Evolutionary conservation across 2,797 vertebrate genomes (phyloP), one percentile per base, ranked within the genome.

Genomic region (Cyprinella venusta): DNA sequence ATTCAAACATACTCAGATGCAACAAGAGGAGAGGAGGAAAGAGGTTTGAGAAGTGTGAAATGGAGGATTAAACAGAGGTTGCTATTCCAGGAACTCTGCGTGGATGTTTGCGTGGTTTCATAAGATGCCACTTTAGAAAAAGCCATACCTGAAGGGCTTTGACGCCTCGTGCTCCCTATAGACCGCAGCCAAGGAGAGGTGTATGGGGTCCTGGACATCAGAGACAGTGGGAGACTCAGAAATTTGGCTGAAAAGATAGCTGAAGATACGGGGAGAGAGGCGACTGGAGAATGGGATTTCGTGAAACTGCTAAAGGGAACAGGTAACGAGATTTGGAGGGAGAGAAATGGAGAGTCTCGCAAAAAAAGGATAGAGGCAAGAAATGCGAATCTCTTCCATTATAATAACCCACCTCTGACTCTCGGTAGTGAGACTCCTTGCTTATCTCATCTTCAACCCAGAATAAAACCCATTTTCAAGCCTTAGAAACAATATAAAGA

Each of bases 381-480:
- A 89, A 91, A 91, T 86, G 92, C 63, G 89, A 88, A 90, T 87
- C 87, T 85, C 84, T 91, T 92, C 89, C 87, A 84, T 89, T 84
- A 90, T 89, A 92, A 93, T 92, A 91, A 92, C 92, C 91, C 89
- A 90, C 90, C 90, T 89, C 90, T 48, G 92, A 65, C 91, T 91
- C 90, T 88, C 78, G 90, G 86, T 88, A 89, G 90, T 90, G 88
- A 92, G 88, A 89, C 89, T 89, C 87, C 87, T 90, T 91, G 87
- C 92, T 93, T 93, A 94, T 94, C 93, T 94, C 91, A 93, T 94
- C 93, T 93, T 90, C 91, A 89, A 89, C 86, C 89, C 90, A 90
- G 92, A 94, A 93, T 93, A 93, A 94, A 95, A 95, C 89, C 91
- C 89, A 86, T 92, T 94, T 93, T 93, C 92, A 92, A 92, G 87